Evolutionary conservation across 2,113 vertebrate genomes (phyloP), one percentile per base, ranked within the genome.

Genomic region (Ibidorhyncha struthersii): DNA sequence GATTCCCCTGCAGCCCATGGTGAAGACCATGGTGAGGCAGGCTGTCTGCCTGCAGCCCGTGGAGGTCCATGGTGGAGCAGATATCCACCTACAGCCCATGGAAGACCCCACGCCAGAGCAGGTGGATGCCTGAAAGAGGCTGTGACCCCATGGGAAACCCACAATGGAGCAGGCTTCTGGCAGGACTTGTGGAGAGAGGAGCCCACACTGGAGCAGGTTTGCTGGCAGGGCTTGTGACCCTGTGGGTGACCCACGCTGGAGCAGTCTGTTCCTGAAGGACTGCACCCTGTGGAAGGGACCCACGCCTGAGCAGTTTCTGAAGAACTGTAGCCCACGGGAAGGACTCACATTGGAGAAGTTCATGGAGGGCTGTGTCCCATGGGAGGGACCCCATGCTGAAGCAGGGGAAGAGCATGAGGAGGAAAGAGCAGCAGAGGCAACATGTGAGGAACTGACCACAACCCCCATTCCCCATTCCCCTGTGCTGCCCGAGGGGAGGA

Each of bases 351-450:
- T 40, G 56, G 18, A 76, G n/a, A 40, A 38, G 3, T 45, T 56
- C 1, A 5, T 41, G 55, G 8, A 40, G 19, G 9, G 32, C 15
- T 21, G 8, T 65, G 7, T 59, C 30, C 38, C 5, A 1, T 65
- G 43, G 34, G 27, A 8, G 7, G 4, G 22, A 49, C 8, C 17
- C 30, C 23, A 38, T 0, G 0, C 0, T 41, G 59, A 10, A 73
- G 12, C 27, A 45, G 19, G 6, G 10, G 12, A 43, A 40, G 30
- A 58, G 12, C 8, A 9, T 14, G 43, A 43, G 25, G n/a, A 65
- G 5, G 15, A 62, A 63, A 14, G 32, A 66, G 29, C 3, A 2
- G 12, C 23, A 80, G 40, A 61, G 32, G 36, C 11, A 69, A 21
- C 0, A 1, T 43, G 9, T 55, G 55, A 72, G 12, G 40, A 86